phyloP scores from a whole-genome alignment of 1,140 invertebrate species.

The Drosophila seguyi region DNA sequence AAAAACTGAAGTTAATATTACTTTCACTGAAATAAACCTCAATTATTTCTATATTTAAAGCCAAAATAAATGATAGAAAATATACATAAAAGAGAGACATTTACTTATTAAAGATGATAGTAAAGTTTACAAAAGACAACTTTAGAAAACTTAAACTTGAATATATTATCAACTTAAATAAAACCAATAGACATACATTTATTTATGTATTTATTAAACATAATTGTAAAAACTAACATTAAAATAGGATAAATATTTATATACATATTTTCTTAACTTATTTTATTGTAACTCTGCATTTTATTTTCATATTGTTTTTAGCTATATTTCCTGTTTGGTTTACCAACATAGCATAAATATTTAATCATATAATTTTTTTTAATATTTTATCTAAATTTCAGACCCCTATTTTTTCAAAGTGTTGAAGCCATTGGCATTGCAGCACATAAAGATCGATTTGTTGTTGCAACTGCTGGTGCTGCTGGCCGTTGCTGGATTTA shows the following conservation, averaged over 20 bases:
- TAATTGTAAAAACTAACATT: too few relatives aligned
- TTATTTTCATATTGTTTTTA: too few relatives aligned
- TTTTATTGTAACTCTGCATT: too few relatives aligned
- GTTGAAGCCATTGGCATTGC: slow-evolving; percentile 69
- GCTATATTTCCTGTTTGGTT: too few relatives aligned
- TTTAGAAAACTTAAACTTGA: neutral
- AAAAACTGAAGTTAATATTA: neutral
- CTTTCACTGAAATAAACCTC: neutral
- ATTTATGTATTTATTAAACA: too few relatives aligned
- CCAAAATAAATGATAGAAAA: neutral
- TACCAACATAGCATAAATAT: too few relatives aligned
- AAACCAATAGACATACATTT: too few relatives aligned
- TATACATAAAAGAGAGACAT: neutral
- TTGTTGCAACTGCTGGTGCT: slow-evolving; percentile 44
- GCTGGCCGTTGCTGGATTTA: slow-evolving; percentile 68
- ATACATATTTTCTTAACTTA: too few relatives aligned
- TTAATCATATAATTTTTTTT: too few relatives aligned
- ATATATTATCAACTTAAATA: too few relatives aligned
- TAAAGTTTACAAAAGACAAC: neutral
- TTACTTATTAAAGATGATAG: neutral
- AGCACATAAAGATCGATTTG: slow-evolving; percentile 82
- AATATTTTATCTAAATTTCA: neutral
- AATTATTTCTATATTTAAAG: neutral
- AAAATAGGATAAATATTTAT: too few relatives aligned
- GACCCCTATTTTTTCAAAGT: neutral